These are phyloP conservation scores for Drosophila anceps DNA, from an alignment of 2,888 invertebrate genomes.

Conservation along the genomic window DNA sequence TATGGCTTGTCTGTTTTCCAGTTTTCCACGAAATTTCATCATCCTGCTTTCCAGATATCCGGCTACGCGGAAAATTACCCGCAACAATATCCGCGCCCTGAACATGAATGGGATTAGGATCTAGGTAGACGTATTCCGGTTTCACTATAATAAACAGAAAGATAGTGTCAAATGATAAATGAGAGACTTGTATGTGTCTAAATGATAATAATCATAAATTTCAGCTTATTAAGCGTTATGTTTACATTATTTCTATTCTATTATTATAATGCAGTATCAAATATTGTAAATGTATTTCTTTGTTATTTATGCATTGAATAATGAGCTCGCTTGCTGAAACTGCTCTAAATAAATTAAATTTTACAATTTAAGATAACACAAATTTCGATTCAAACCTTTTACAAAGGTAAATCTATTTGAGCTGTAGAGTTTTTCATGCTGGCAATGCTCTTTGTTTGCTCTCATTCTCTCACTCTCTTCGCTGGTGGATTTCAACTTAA, in stretches of 20 bases:
- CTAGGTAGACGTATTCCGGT: constrained; percentile 39
- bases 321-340: background rate
- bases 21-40: constrained; percentile 34
- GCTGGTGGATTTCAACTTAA: constrained; percentile 13
- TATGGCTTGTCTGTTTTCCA: background rate
- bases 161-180: constrained; percentile 21
- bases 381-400: background rate
- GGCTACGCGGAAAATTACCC: constrained; percentile 49
- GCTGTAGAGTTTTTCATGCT: constrained; percentile 26
- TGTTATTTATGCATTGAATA: background rate
- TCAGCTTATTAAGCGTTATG: background rate
- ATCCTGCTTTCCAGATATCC: background rate
- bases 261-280: constrained; percentile 9
- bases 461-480: constrained; percentile 6
- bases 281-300: background rate
- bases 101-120: constrained; percentile 63
- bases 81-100: constrained; percentile 26
- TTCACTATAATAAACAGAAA: constrained; percentile 12
- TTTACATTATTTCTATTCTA: constrained; percentile 10
- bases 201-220: no score
- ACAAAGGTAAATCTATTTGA: background rate
- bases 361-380: background rate
- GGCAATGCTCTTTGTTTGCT: constrained; percentile 54
- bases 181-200: constrained; percentile 3
- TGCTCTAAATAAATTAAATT: no score